Evolutionary conservation across 2,888 invertebrate genomes (phyloP).

Genomic region (Limnephilus lunatus): DNA sequence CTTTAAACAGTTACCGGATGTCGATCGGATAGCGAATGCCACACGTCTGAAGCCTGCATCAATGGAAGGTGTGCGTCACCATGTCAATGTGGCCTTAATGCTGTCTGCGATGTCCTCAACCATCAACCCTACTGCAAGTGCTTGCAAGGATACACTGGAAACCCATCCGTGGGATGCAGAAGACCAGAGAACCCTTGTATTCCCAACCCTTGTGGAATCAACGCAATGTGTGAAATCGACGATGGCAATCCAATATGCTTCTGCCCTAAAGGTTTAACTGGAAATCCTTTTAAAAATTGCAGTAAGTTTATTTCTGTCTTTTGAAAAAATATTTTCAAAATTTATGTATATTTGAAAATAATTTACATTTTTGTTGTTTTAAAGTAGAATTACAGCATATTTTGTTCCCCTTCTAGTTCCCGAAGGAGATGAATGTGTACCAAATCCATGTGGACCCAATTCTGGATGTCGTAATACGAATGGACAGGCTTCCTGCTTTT

Average conservation of each 20-base stretch:
- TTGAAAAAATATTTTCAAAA: neutral
- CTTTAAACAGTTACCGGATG: constrained; percentile 81
- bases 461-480: constrained; percentile 88
- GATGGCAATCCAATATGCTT: constrained; percentile 92
- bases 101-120: constrained; percentile 88
- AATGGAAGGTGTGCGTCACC: constrained; percentile 87
- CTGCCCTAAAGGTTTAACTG: constrained; percentile 92
- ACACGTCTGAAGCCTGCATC: constrained; percentile 85
- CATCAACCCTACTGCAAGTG: constrained; percentile 90
- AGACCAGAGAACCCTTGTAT: constrained; percentile 87
- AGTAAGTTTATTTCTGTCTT: constrained; percentile 80
- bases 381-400: neutral
- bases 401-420: constrained; percentile 80
- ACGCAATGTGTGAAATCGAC: constrained; percentile 90
- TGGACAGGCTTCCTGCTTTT: constrained; percentile 89
- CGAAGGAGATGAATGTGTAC: constrained; percentile 89
- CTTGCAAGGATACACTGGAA: constrained; percentile 87
- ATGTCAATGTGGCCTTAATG: constrained; percentile 87
- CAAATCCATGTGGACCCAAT: constrained; percentile 90
- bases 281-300: constrained; percentile 93
- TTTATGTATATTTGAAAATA: neutral
- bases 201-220: constrained; percentile 92
- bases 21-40: constrained; percentile 84
- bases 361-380: constrained; percentile 7
- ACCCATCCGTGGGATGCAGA: constrained; percentile 84